Percentiles rank a stretch among this genome's conserved stretches.
Conservation (phyloP, 2,113 vertebrate genomes). For the Callionymus lyra region DNA sequence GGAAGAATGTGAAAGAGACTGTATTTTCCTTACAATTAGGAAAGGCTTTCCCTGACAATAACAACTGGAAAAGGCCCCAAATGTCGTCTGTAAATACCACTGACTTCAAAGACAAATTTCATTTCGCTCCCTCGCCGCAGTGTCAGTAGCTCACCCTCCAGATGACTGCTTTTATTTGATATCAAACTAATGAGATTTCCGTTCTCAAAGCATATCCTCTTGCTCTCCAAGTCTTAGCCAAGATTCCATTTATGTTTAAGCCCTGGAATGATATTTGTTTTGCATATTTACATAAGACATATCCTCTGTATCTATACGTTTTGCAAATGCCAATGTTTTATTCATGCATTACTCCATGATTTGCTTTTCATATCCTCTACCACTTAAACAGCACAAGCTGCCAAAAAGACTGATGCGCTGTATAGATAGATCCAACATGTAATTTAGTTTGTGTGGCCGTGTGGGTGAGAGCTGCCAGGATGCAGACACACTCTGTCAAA, state of each 20-base stretch:
- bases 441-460: constrained; percentile 47
- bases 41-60: constrained; percentile 24
- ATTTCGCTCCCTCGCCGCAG: constrained; percentile 32
- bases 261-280: constrained; percentile 60
- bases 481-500: constrained; percentile 35
- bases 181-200: constrained; percentile 68
- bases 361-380: constrained; percentile 56
- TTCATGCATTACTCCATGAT: constrained; percentile 53
- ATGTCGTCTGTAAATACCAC: constrained; percentile 44
- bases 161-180: constrained; percentile 64
- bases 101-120: constrained; percentile 56
- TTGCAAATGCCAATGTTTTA: constrained; percentile 63
- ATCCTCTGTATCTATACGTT: constrained; percentile 59
- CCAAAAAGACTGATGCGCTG: constrained; percentile 49
- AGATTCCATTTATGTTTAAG: constrained; percentile 60
- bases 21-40: no score
- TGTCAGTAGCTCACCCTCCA: constrained; percentile 52
- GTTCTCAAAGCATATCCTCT: constrained; percentile 50
- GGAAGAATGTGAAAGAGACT: no score
- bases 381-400: constrained; percentile 55
- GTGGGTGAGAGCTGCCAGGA: constrained; percentile 36
- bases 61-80: constrained; percentile 39
- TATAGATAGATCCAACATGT: constrained; percentile 48
- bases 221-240: constrained; percentile 40
- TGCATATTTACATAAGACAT: constrained; percentile 62